These are phyloP conservation scores for Phyllotreta cruciferae DNA, from an alignment of 2,888 invertebrate genomes.

Conservation along the genomic window DNA sequence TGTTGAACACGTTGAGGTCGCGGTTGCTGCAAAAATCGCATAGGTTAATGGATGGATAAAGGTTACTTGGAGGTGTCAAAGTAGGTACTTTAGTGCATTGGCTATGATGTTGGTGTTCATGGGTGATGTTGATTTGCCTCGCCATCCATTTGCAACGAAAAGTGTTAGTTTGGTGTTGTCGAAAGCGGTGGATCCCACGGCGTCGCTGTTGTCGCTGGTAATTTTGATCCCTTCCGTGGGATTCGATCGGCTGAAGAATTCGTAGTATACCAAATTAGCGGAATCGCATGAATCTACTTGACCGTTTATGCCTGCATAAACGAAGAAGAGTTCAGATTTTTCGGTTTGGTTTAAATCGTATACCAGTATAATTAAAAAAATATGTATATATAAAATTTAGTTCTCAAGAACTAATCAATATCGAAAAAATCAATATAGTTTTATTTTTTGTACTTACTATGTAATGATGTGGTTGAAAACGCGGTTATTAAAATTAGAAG, in stretches of 20 bases:
- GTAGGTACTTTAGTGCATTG: slow-evolving; percentile 39
- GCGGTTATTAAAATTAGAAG: no score
- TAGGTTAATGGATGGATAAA: no score
- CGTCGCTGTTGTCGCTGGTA: slow-evolving; percentile 31
- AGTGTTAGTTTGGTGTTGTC: slow-evolving; percentile 42
- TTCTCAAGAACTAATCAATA: no score
- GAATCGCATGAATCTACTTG: no score
- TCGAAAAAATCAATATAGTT: no score
- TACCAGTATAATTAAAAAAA: not conserved
- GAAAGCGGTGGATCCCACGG: slow-evolving; percentile 38
- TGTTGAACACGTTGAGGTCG: slow-evolving; percentile 54
- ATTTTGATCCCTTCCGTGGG: slow-evolving; percentile 29
- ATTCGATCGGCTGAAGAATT: slow-evolving; percentile 46
- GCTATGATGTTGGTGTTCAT: slow-evolving; percentile 46
- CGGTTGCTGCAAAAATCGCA: slow-evolving; percentile 13
- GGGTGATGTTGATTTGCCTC: slow-evolving; percentile 44
- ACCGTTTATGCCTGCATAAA: no score
- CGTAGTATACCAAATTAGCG: slow-evolving; percentile 38
- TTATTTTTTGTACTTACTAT: no score
- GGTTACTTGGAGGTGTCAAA: not conserved
- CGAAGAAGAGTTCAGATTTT: no score
- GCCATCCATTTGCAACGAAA: slow-evolving; percentile 54
- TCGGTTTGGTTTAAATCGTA: no score
- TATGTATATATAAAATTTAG: no score
- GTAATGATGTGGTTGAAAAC: no score